Conservation (phyloP, 1,140 invertebrate genomes). For the Drosophila parabipectinata region DNA sequence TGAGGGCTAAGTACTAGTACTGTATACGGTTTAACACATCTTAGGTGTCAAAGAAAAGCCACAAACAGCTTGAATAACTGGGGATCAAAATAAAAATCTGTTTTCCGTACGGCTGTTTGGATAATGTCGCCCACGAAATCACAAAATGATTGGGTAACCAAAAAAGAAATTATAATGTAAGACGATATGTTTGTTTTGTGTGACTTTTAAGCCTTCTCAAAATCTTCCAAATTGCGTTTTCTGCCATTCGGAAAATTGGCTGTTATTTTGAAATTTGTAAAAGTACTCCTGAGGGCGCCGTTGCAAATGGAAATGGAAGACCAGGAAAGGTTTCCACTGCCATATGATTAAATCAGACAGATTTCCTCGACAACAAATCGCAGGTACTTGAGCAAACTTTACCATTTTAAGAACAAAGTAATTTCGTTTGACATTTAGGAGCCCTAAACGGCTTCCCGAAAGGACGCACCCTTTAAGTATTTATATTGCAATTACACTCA, state of each 20-base stretch:
- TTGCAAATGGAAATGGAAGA: conserved; percentile 1
- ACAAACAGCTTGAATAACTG: not conserved
- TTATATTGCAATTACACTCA: conserved; percentile 65
- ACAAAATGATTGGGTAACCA: conserved; percentile 22
- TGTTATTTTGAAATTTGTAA: conserved; percentile 27
- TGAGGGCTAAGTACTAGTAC: conserved; percentile 5
- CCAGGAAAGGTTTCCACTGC: conserved; percentile 17
- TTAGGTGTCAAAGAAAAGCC: conserved; percentile 36
- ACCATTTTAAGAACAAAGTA: conserved; percentile 53
- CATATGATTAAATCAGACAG: conserved; percentile 56
- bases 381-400: conserved; percentile 51
- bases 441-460: conserved; percentile 55
- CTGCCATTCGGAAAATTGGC: not conserved
- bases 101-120: not conserved
- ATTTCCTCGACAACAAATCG: conserved; percentile 33
- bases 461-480: conserved; percentile 51
- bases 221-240: conserved; percentile 8
- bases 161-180: conserved; percentile 22
- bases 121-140: not conserved
- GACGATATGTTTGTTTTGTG: conserved; percentile 9
- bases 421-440: conserved; percentile 57
- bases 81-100: conserved; percentile 17
- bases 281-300: not conserved
- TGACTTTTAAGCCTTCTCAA: conserved; percentile 28
- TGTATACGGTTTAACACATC: conserved; percentile 20